Conservation (phyloP, 2,797 vertebrate genomes). For the Chlorospingus flavigularis region DNA sequence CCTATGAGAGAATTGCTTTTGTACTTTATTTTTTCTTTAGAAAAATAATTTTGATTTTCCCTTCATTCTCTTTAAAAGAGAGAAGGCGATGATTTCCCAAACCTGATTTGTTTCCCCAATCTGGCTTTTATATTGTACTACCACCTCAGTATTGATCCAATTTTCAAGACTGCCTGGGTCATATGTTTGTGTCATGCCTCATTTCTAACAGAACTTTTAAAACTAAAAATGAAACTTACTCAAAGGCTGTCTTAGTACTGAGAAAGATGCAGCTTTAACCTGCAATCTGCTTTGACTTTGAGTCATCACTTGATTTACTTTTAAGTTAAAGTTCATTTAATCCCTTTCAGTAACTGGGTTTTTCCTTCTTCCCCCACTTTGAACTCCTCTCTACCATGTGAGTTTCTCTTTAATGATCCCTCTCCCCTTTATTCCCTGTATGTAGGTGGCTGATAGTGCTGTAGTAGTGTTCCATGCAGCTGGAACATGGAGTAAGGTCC, state of each 20-base stretch:
- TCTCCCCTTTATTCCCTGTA: background rate
- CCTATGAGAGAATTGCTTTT: background rate
- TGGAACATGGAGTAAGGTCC: background rate
- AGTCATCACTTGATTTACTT: background rate
- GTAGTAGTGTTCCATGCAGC: background rate
- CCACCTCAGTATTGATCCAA: background rate
- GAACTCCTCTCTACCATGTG: background rate
- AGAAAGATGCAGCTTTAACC: background rate
- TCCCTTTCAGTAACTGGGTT: background rate
- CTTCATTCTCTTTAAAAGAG: background rate
- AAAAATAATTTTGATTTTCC: background rate
- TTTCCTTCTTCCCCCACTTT: too few species aligned
- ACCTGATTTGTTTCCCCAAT: background rate
- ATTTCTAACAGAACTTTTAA: background rate
- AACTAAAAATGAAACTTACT: background rate
- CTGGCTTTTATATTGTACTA: background rate
- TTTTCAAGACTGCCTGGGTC: background rate
- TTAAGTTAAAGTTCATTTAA: background rate
- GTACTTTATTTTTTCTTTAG: background rate
- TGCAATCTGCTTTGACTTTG: background rate
- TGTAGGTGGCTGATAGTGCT: fast-evolving
- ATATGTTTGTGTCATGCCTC: background rate
- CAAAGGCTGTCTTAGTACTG: background rate
- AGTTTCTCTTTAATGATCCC: background rate
- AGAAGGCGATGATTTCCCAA: background rate